phyloP scores from a whole-genome alignment of 1,140 invertebrate genomes.

The Apis mellifera region DNA sequence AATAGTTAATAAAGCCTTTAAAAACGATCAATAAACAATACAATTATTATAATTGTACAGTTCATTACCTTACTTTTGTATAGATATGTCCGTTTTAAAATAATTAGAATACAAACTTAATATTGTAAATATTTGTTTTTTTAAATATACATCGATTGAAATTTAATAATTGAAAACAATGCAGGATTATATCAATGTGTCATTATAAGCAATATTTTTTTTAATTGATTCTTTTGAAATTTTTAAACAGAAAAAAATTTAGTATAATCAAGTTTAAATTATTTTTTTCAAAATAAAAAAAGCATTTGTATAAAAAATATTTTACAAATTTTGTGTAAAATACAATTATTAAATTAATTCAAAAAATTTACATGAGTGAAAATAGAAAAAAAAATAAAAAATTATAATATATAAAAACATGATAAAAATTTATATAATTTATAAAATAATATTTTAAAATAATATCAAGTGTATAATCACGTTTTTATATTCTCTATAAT shows the following conservation, averaged over 20 bases:
- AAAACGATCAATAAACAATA: conserved; percentile 41
- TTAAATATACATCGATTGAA: not conserved
- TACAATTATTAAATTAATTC: not conserved
- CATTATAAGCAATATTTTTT: not conserved
- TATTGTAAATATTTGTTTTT: not conserved
- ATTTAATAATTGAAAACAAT: not conserved
- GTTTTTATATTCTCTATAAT: not conserved
- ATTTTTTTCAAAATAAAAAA: not conserved
- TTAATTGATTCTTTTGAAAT: not conserved
- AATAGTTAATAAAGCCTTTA: conserved; percentile 50
- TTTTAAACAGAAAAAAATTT: not conserved
- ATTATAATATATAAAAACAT: not conserved
- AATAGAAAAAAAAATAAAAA: not conserved
- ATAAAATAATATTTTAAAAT: not conserved
- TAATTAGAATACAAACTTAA: too few species aligned
- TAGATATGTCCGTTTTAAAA: not conserved
- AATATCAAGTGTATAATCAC: not conserved
- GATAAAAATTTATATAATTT: not conserved
- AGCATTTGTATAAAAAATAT: not conserved
- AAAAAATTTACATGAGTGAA: not conserved
- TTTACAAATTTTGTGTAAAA: not conserved
- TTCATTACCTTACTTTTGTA: not conserved
- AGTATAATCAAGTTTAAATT: not conserved
- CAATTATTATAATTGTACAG: not conserved
- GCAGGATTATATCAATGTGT: not conserved